Conservation (phyloP, 2,113 vertebrate genomes). For the Ceuthmochares aereus region DNA sequence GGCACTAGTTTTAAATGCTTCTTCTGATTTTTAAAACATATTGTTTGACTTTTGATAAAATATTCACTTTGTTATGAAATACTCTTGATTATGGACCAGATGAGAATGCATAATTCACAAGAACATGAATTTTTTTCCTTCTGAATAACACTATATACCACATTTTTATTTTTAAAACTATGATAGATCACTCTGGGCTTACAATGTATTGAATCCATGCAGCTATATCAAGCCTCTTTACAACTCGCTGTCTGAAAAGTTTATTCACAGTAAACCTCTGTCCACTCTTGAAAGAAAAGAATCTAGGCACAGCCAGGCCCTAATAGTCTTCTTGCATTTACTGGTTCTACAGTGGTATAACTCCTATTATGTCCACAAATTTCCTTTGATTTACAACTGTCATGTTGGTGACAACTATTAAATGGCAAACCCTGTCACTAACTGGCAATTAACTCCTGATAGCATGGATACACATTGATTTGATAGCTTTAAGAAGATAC, state of each 20-base stretch:
- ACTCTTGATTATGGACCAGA: slow-evolving; percentile 46
- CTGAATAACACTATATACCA: slow-evolving; percentile 5
- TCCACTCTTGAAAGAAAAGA: not conserved
- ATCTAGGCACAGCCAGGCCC: not conserved
- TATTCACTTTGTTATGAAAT: slow-evolving; percentile 57
- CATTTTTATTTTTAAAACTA: slow-evolving; percentile 59
- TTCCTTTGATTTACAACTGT: not conserved
- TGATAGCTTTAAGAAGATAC: not conserved
- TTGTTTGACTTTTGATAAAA: slow-evolving; percentile 68
- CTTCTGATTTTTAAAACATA: slow-evolving; percentile 57
- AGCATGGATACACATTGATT: not conserved
- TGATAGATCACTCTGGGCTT: slow-evolving; percentile 31
- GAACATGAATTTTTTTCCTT: not conserved
- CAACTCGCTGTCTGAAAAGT: not conserved
- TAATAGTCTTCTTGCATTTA: not conserved
- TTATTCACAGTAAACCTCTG: not conserved
- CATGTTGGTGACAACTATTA: not conserved
- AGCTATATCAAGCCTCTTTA: not conserved
- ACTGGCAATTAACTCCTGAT: not conserved
- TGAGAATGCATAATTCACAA: slow-evolving; percentile 51
- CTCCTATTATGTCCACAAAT: not conserved
- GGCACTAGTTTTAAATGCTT: slow-evolving; percentile 31
- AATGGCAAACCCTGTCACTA: not conserved
- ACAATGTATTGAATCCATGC: slow-evolving; percentile 46
- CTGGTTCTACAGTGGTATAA: not conserved